Base-by-base conservation (phyloP, 2,113 vertebrate species). In the Paramormyrops kingsleyae region DNA sequence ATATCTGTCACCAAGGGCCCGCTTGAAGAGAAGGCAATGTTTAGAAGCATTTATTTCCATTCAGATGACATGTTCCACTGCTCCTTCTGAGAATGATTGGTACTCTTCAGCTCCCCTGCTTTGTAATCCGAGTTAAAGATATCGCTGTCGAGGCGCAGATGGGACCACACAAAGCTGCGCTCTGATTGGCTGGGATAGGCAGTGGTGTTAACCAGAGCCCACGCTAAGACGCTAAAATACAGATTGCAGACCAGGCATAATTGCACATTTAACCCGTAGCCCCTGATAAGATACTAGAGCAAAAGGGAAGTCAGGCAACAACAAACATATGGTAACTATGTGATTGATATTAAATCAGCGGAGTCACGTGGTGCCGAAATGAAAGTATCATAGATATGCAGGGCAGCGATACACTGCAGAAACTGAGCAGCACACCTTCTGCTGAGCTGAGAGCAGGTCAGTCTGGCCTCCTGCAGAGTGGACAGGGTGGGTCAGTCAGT, bases 1-100 rank as follows among this genome's bases (percentile, higher is more conserved):
- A 94, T 91, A 92, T 93, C 92, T 94, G 94, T 94, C 93, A 92
- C 89, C 92, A 91, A 86, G 90, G 92, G 91, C 92, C 31, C 5
- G n/a, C 46, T 31, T 21, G 52, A 56, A 88, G 46, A 62, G n/a
- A 53, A 42, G 87, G 35, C 56, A 44, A 46, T 88, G 87, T 88
- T 88, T 62, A 42, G 56, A 62, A 24, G 87, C 42, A 92, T 94
- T 90, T 88, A 92, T 94, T 93, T 91, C 92, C 89, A 91, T 94
- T 94, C 52, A 90, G 92, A 92, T 94, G 93, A 94, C 94, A 93
- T 92, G 53, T 66, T 46, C 56, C 24, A 31, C 86, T 12, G 31
- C 53, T 88, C 56, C 35, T 44, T 88, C 59, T 19, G 42, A 66
- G 56, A 66, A 39, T 88, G 49, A 50, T 62, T 88, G 52, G 52